Base-by-base conservation (phyloP, 2,888 invertebrate genomes). In the Coelinius sp. region DNA sequence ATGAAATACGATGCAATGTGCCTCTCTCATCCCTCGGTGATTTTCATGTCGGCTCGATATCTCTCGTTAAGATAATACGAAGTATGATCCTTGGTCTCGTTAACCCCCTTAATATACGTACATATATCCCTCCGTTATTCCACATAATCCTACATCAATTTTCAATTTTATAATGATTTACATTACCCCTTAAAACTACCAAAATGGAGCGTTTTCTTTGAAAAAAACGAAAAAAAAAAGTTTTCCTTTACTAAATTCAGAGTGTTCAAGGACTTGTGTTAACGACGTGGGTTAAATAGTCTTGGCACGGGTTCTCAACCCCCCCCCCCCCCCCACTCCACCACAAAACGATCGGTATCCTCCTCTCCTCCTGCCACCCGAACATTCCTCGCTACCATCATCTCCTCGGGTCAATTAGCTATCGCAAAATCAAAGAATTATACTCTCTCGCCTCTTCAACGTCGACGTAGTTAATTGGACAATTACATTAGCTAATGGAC, bases 41-140 rank as follows among this genome's bases (percentile, higher is more conserved):
- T 12, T 72, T 64, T 62, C 44, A 70, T 77, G 82, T 80, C 41
- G 27, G 67, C 41, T 85, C 85, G 81, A 84, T 85, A 84, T 83
- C 84, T 82, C 86, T 85, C 85, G 86, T 86, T 86, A 84, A 82
- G 80, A 82, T 85, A 85, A 86, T 85, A 67, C 71, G 65, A 53
- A 52, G 35, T 25, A 67, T 69, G 69, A 73, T 78, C 74, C 77
- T 74, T 52, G 70, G 77, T 75, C 85, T 87, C 86, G 87, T 87
- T 87, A 86, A 85, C 84, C 79, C 75, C 75, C 41, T 73, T 74
- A 76, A 74, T 74, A 64, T 71, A 56, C 73, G 72, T 76, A 68
- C 73, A 44, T 71, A 71, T 71, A 66, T 68, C 46, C 20, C 46
- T 49, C 46, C 5, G 8, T 17, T 20, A n/a, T 2, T n/a, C 74